Conservation (phyloP, 2,113 vertebrate genomes). For the Acanthochromis polyacanthus region DNA sequence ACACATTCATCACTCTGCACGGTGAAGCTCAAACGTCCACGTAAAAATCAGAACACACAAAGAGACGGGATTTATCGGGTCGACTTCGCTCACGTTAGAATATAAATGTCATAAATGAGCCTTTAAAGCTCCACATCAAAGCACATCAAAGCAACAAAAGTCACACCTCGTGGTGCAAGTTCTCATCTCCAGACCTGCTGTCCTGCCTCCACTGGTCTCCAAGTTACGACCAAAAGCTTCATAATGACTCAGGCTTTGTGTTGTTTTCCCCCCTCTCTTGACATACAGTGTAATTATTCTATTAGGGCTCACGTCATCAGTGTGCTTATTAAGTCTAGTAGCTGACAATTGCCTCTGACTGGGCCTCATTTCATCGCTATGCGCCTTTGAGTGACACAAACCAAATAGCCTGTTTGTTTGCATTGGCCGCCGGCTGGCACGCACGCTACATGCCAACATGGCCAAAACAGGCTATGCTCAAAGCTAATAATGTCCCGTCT, state of each 20-base stretch:
- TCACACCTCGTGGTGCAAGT: conserved; percentile 36
- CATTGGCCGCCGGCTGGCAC: conserved; percentile 66
- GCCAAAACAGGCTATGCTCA: conserved; percentile 78
- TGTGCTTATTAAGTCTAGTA: conserved; percentile 63
- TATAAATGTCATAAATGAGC: conserved; percentile 7
- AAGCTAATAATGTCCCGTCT: conserved; percentile 75
- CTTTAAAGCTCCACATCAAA: conserved; percentile 48
- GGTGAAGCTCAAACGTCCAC: conserved; percentile 4
- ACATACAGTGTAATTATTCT: conserved; percentile 65
- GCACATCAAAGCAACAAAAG: conserved; percentile 51
- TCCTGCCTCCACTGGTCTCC: conserved; percentile 14
- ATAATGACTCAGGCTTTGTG: conserved; percentile 54
- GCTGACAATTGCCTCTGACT: conserved; percentile 74
- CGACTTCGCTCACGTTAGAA: not conserved
- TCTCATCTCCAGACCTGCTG: conserved; percentile 11
- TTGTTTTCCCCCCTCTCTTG: conserved; percentile 29
- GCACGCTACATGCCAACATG: conserved; percentile 71
- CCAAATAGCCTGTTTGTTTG: conserved; percentile 81
- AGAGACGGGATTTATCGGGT: conserved; percentile 1
- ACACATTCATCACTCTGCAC: not conserved
- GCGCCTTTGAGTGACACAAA: conserved; percentile 76
- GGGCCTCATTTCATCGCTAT: conserved; percentile 76
- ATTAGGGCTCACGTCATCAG: conserved; percentile 68
- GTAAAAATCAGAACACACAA: not conserved
- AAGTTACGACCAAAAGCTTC: conserved; percentile 24